Evolutionary conservation across 2,888 invertebrate genomes (phyloP).

Genomic region (Sicus ferrugineus): DNA sequence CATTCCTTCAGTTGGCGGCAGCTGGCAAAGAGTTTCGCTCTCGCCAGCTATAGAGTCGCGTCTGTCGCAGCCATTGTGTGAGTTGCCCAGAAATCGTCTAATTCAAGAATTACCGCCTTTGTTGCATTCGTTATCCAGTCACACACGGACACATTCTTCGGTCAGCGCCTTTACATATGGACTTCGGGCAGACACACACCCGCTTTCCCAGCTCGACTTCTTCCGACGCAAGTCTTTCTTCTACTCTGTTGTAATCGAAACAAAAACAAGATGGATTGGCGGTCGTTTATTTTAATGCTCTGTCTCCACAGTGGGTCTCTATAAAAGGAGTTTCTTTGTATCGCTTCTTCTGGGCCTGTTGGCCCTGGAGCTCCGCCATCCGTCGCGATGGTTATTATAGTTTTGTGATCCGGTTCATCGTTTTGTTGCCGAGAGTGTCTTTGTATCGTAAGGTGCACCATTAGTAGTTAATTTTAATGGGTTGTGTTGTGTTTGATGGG

Average conservation of each 20-base stretch:
- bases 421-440: slow-evolving; percentile 28
- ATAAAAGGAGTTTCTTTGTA: slow-evolving; percentile 1
- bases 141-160: too few relatives aligned
- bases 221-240: neutral
- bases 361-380: neutral
- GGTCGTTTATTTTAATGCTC: slow-evolving; percentile 60
- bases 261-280: slow-evolving; percentile 58
- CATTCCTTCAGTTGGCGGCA: too few relatives aligned
- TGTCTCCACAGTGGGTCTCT: slow-evolving; percentile 59
- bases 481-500: slow-evolving; percentile 53
- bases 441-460: slow-evolving; percentile 55
- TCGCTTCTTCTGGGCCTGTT: neutral
- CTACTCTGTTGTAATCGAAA: slow-evolving; percentile 34
- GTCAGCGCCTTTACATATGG: too few relatives aligned
- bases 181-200: too few relatives aligned
- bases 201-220: too few relatives aligned
- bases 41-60: too few relatives aligned
- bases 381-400: slow-evolving; percentile 2
- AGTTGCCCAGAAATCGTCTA: too few relatives aligned
- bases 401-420: slow-evolving; percentile 22
- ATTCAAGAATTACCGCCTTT: too few relatives aligned
- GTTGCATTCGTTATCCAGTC: too few relatives aligned
- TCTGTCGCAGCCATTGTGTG: too few relatives aligned
- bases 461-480: slow-evolving; percentile 62
- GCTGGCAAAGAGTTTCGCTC: too few relatives aligned